Evolutionary conservation across 2,113 vertebrate species (phyloP).

Genomic region (Diphyllodes magnificus): DNA sequence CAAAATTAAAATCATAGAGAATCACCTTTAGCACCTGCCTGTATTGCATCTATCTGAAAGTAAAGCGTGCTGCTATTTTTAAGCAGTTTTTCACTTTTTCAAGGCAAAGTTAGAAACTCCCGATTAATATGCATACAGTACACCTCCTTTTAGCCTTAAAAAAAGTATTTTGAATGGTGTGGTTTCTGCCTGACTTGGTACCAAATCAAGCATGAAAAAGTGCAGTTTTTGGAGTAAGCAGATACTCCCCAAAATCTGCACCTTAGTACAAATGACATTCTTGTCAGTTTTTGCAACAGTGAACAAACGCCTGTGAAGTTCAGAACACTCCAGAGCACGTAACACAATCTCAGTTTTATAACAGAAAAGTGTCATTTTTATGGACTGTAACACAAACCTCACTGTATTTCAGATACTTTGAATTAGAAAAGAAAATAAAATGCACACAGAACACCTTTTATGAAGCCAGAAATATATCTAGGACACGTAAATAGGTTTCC

Average conservation of each 20-base stretch:
- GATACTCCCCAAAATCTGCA: background rate
- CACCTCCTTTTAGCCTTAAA: background rate
- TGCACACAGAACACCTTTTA: background rate
- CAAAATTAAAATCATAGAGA: background rate
- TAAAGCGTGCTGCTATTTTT: background rate
- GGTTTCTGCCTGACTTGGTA: background rate
- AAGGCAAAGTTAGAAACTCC: background rate
- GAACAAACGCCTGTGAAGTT: background rate
- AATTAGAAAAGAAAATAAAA: background rate
- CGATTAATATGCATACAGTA: background rate
- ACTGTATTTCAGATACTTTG: background rate
- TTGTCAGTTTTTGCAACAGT: background rate
- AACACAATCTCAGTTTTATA: background rate
- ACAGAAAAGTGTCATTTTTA: background rate
- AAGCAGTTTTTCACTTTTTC: background rate
- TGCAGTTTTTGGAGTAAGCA: background rate
- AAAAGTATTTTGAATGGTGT: background rate
- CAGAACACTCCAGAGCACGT: background rate
- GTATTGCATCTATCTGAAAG: background rate
- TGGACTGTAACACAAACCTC: background rate
- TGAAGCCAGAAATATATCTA: background rate
- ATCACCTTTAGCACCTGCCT: background rate
- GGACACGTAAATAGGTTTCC: rapidly evolving
- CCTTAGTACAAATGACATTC: background rate
- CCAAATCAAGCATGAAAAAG: background rate